Evolutionary conservation across 2,797 vertebrate species (phyloP).

Genomic region (Rhinoraja longicauda): DNA sequence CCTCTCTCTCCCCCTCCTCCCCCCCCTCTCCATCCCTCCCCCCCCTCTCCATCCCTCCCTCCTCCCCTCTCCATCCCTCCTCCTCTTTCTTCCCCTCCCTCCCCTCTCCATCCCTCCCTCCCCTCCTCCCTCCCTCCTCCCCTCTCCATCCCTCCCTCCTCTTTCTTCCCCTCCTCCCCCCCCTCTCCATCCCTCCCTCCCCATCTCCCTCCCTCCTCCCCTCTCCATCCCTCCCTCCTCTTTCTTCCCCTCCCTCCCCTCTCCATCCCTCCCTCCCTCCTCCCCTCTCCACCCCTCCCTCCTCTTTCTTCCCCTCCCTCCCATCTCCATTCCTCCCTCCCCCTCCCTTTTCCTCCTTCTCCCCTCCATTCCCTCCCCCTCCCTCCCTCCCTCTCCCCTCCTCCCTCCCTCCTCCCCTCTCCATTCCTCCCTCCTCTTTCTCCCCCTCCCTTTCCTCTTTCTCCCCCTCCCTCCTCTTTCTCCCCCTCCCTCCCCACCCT

Average conservation of each 20-base stretch:
- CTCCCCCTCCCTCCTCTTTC: neutral
- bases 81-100: neutral
- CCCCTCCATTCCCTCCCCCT: too few relatives aligned
- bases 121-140: too few relatives aligned
- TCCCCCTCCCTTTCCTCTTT: neutral
- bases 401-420: neutral
- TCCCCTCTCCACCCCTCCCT: constrained; percentile 49
- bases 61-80: too few relatives aligned
- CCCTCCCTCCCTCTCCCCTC: neutral
- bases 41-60: neutral
- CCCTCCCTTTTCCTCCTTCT: too few relatives aligned
- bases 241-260: constrained; percentile 51
- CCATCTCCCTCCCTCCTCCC: constrained; percentile 43
- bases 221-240: constrained; percentile 52
- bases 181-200: neutral
- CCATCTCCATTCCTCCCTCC: neutral
- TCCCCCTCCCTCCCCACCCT: constrained; percentile 47
- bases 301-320: neutral
- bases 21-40: fast-evolving
- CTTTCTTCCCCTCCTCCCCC: too few relatives aligned
- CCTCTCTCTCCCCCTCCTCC: too few relatives aligned
- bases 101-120: neutral
- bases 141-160: too few relatives aligned
- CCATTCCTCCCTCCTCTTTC: neutral
- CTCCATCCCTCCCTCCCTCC: constrained; percentile 53